Conservation (phyloP, 2,113 vertebrate genomes). For the Ictalurus punctatus region DNA sequence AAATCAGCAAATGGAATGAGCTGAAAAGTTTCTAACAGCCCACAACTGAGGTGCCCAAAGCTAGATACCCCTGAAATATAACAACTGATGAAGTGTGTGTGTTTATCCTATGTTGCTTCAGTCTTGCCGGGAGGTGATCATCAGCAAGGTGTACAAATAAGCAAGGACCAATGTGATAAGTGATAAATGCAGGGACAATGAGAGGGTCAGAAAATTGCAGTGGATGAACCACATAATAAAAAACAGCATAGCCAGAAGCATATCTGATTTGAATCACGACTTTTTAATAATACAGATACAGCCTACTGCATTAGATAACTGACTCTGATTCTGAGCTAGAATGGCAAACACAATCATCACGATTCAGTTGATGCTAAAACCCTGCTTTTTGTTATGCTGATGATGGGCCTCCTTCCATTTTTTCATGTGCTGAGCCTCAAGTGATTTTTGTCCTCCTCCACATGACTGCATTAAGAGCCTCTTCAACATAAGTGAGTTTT, state of each 20-base stretch:
- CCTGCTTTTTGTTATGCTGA: constrained; percentile 29
- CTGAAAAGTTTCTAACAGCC: constrained; percentile 21
- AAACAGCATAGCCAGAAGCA: neutral
- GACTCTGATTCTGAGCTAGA: neutral
- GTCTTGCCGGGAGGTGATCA: neutral
- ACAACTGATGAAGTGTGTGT: neutral
- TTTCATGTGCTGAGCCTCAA: constrained; percentile 6
- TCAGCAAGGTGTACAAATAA: neutral
- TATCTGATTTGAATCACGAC: neutral
- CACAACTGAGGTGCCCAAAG: neutral
- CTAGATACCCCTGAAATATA: constrained; percentile 34
- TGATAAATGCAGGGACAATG: neutral
- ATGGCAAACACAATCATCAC: neutral
- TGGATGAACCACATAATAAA: neutral
- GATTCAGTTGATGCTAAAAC: neutral
- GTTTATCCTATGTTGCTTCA: neutral
- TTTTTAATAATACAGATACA: constrained; percentile 1
- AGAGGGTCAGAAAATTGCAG: neutral
- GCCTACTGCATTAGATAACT: constrained; percentile 1
- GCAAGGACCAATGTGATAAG: constrained; percentile 1
- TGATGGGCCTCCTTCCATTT: neutral
- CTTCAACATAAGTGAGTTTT: neutral
- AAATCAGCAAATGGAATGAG: constrained; percentile 27
- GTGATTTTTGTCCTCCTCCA: neutral
- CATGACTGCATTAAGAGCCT: constrained; percentile 7